These are phyloP conservation scores for Charanyca ferruginea DNA, from an alignment of 2,888 invertebrate genomes.

Conservation along the genomic window DNA sequence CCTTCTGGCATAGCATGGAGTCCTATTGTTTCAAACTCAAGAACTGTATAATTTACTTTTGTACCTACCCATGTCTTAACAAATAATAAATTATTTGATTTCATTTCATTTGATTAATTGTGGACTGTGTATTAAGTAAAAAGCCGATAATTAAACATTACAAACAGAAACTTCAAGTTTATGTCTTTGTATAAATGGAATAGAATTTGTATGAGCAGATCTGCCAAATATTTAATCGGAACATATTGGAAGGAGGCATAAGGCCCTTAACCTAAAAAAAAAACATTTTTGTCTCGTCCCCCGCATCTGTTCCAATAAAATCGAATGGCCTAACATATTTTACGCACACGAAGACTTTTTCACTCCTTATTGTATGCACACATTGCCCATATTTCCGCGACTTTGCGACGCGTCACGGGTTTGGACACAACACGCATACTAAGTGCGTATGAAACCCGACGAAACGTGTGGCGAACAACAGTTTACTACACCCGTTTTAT, in stretches of 20 bases:
- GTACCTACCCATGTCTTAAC: too few species aligned
- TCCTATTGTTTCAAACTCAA: too few species aligned
- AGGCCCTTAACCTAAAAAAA: neutral
- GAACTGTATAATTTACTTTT: too few species aligned
- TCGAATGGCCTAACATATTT: constrained; percentile 53
- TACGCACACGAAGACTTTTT: constrained; percentile 43
- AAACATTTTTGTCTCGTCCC: constrained; percentile 20
- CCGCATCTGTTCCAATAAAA: constrained; percentile 53
- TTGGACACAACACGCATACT: constrained; percentile 67
- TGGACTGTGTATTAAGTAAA: too few species aligned
- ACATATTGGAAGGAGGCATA: neutral
- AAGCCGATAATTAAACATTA: too few species aligned
- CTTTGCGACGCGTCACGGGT: constrained; percentile 61
- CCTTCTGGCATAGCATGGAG: too few species aligned
- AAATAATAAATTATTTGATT: too few species aligned
- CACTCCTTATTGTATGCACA: constrained; percentile 64
- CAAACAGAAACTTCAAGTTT: too few species aligned
- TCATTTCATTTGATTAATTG: too few species aligned
- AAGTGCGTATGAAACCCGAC: constrained; percentile 56
- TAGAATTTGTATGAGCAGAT: neutral
- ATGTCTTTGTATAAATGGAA: neutral
- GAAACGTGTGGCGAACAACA: constrained; percentile 67
- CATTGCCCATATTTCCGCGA: constrained; percentile 61
- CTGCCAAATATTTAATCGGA: neutral
- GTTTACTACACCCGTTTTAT: constrained; percentile 71